Evolutionary conservation across 2,797 vertebrate genomes (phyloP).

Genomic region (Mus minutoides): DNA sequence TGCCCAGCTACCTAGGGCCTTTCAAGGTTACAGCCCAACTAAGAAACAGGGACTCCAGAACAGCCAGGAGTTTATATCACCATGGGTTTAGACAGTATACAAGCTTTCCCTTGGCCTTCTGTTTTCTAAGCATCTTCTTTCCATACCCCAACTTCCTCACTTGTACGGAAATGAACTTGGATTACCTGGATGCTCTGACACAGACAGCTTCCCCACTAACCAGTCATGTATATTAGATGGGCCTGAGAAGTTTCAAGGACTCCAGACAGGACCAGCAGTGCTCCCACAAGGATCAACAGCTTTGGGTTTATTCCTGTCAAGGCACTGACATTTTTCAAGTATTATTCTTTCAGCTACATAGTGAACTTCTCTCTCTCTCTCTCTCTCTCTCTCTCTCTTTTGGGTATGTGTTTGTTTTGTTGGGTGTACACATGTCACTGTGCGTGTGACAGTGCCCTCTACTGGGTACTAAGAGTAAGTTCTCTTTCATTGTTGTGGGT

Average conservation of each 20-base stretch:
- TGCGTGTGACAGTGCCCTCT: neutral
- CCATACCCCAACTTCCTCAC: neutral
- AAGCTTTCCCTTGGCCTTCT: neutral
- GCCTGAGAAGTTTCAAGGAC: neutral
- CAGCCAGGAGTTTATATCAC: neutral
- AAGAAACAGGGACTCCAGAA: neutral
- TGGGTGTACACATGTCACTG: neutral
- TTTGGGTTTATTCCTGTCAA: neutral
- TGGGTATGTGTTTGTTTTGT: neutral
- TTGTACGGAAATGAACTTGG: neutral
- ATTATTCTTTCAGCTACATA: neutral
- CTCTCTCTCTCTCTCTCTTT: no score
- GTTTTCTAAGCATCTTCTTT: neutral
- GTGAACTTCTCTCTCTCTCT: neutral
- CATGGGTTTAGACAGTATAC: neutral
- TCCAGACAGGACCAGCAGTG: neutral
- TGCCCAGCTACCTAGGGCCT: neutral
- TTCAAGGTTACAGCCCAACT: neutral
- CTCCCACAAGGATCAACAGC: neutral
- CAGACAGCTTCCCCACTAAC: neutral
- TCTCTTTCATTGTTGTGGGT: neutral
- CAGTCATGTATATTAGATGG: neutral
- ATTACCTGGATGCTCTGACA: neutral
- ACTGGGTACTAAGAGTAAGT: neutral
- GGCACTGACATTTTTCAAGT: neutral